Evolutionary conservation across 2,888 invertebrate genomes (phyloP), one percentile per base, ranked within the genome.

Genomic region (Coleophora flavipennella): DNA sequence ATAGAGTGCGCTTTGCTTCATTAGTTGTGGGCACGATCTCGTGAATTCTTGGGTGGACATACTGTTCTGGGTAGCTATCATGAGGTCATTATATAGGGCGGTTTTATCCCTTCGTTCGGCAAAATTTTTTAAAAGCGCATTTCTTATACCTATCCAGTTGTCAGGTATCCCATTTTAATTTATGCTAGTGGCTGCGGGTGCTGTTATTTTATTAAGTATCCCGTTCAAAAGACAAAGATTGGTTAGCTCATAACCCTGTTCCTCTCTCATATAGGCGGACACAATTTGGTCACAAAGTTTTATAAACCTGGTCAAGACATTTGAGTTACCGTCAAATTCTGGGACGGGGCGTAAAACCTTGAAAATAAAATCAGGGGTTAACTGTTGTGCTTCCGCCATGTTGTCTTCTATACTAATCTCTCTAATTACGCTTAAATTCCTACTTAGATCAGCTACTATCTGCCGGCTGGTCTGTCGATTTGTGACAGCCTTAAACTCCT

Each of bases 61-160:
- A n/a, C 29, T 3, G 3, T 41, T 41, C 14, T 43, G 39, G 1
- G 36, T 12, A 7, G 20, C 8, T 6, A 45, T 20, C 0, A 39
- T 20, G 3, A 43, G 27, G n/a, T 37, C 37, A 13, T 27, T 38
- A 2, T 38, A 38, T n/a, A 38, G 27, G 7, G 38, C 11, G 4
- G 41, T 43, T 10, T 43, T 41, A 20, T 43, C 41, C 1, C 45
- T 25, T 11, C 42, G 42, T 10, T 42, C 41, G 6, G 42, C 27
- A 13, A 48, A 48, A 33, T 41, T 46, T 34, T 45, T 45, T 9
- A 48, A 41, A 28, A 48, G n/a, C 1, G 37, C 29, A 10, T 8
- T 31, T 9, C 34, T 11, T 7, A 41, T 34, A 12, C 37, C 37
- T n/a, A 11, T 10, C 41, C 37, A 41, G 13, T 31, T 25, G 3